Conservation (phyloP, 1,140 invertebrate species). For the Ceratina calcarata region DNA sequence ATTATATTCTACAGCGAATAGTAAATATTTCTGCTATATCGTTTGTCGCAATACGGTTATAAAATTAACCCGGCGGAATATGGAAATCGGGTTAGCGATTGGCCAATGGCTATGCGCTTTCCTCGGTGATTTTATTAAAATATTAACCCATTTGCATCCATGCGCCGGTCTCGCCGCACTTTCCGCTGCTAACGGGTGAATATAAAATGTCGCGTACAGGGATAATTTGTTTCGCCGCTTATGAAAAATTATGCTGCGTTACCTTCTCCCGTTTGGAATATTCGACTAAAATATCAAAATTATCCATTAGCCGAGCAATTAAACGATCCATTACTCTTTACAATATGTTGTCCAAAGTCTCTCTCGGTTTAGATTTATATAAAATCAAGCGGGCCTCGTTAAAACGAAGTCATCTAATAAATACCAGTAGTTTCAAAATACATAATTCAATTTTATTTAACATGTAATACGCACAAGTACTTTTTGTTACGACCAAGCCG, state of each 20-base stretch:
- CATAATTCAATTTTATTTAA: neutral
- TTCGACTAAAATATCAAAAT: neutral
- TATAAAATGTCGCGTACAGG: slow-evolving; percentile 10
- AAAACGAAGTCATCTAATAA: too few species aligned
- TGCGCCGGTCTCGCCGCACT: neutral
- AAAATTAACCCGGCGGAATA: slow-evolving; percentile 32
- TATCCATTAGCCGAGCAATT: neutral
- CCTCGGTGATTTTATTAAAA: slow-evolving; percentile 35
- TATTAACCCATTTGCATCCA: slow-evolving; percentile 45
- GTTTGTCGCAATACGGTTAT: slow-evolving; percentile 27
- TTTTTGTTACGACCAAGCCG: too few species aligned
- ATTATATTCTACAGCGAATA: slow-evolving; percentile 28
- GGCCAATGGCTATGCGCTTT: slow-evolving; percentile 5
- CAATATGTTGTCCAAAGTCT: neutral
- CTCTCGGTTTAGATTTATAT: neutral
- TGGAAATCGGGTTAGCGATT: slow-evolving; percentile 39
- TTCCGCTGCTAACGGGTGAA: neutral
- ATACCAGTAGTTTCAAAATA: too few species aligned
- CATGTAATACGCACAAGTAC: too few species aligned
- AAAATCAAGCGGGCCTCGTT: neutral
- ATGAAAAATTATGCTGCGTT: slow-evolving; percentile 26
- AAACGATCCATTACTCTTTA: neutral
- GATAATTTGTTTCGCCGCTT: slow-evolving; percentile 25
- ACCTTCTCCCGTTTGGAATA: neutral
- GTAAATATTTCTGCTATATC: slow-evolving; percentile 38